Evolutionary conservation across 2,113 vertebrate genomes (phyloP).

Genomic region (Campylomormyrus numenius): DNA sequence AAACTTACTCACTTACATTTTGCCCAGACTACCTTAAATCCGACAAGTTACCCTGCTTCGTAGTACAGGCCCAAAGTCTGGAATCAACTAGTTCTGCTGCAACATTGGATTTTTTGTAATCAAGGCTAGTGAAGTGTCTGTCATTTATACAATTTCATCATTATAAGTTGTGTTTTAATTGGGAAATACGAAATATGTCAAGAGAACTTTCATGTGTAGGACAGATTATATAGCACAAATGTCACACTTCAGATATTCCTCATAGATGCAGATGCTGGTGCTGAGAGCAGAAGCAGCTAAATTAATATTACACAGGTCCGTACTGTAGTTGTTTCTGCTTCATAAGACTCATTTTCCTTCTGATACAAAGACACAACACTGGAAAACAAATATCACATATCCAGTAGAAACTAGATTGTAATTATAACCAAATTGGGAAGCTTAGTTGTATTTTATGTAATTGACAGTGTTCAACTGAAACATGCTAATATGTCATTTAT

Average conservation of each 20-base stretch:
- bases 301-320: neutral
- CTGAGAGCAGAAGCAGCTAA: neutral
- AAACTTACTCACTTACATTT: no score
- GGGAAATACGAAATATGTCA: neutral
- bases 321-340: neutral
- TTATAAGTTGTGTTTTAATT: neutral
- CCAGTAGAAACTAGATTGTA: neutral
- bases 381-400: neutral
- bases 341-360: neutral
- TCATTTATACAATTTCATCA: neutral
- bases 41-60: no score
- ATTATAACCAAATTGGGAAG: neutral
- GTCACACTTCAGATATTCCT: no score
- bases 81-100: no score
- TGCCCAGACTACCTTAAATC: no score
- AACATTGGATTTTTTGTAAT: neutral
- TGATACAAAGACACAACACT: no score
- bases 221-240: neutral
- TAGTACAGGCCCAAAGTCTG: no score
- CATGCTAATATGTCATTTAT: neutral
- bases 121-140: neutral
- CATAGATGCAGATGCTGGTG: neutral
- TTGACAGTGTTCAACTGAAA: neutral
- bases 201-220: neutral
- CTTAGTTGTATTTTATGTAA: neutral